These are phyloP conservation scores for Drosophila maculinotata DNA, from an alignment of 2,888 invertebrate genomes.

Conservation along the genomic window DNA sequence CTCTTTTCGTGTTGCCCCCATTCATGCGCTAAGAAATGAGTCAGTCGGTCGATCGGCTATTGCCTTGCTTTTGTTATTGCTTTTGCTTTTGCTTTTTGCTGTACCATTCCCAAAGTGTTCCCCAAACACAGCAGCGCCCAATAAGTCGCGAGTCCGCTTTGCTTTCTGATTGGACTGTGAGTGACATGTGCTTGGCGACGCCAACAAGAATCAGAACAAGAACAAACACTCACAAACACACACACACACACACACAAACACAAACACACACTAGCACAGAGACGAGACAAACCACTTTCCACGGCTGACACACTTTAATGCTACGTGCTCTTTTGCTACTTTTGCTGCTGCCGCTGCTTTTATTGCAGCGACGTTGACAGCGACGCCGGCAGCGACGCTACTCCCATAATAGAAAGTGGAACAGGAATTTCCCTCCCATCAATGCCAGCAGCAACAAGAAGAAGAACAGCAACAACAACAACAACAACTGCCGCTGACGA, in stretches of 20 bases:
- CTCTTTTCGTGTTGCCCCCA: constrained; percentile 35
- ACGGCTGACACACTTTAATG: constrained; percentile 79
- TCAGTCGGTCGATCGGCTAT: constrained; percentile 70
- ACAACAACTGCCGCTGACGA: constrained; percentile 46
- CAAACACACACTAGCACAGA: constrained; percentile 53
- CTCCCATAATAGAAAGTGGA: constrained; percentile 84
- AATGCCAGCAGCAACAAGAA: constrained; percentile 54
- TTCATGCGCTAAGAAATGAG: constrained; percentile 66
- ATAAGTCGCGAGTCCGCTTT: constrained; percentile 42
- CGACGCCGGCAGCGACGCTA: constrained; percentile 57
- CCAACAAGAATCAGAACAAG: constrained; percentile 47
- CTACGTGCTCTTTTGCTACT: constrained; percentile 80
- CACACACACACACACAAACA: constrained; percentile 58
- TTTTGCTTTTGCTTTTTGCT: constrained; percentile 27
- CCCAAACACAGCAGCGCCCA: constrained; percentile 32
- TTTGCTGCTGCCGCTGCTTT: constrained; percentile 69
- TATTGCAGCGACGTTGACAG: constrained; percentile 54
- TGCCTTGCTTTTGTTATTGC: constrained; percentile 35
- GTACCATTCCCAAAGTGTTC: constrained; percentile 64
- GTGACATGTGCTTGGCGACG: constrained; percentile 71
- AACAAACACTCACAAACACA: constrained; percentile 52
- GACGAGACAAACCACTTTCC: constrained; percentile 82
- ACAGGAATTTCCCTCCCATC: constrained; percentile 82
- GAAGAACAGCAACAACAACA: constrained; percentile 24
- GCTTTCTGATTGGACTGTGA: constrained; percentile 37